Evolutionary conservation across 2,888 invertebrate genomes (phyloP).

Genomic region (Unio delphinus): DNA sequence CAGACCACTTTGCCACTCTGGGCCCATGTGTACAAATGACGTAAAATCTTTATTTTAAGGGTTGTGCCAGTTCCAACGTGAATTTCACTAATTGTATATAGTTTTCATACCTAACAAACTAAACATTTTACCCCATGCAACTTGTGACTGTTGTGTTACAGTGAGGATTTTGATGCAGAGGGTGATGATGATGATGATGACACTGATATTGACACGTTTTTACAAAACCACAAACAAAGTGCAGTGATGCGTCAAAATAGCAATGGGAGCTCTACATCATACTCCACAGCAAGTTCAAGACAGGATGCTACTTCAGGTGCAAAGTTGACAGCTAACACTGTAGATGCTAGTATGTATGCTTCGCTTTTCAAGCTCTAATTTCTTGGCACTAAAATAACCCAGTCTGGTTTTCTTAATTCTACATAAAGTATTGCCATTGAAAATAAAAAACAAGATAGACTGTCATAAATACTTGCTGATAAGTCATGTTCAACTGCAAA

Average conservation of each 20-base stretch:
- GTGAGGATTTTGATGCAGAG: slow-evolving; percentile 5
- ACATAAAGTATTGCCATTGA: too few relatives aligned
- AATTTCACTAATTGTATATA: neutral
- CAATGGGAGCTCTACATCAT: slow-evolving; percentile 21
- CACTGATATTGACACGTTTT: slow-evolving; percentile 71
- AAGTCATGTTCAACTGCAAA: too few relatives aligned
- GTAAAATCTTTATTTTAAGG: neutral
- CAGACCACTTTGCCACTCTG: too few relatives aligned
- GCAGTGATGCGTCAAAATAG: slow-evolving; percentile 26
- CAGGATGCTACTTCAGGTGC: slow-evolving; percentile 34
- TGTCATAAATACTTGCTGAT: too few relatives aligned
- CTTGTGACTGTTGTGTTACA: slow-evolving; percentile 12
- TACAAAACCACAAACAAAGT: slow-evolving; percentile 39
- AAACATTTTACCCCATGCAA: neutral
- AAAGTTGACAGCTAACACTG: slow-evolving; percentile 22
- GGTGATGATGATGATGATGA: slow-evolving; percentile 86
- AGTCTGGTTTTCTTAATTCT: too few relatives aligned
- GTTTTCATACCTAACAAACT: neutral
- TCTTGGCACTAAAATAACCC: too few relatives aligned
- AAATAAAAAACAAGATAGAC: too few relatives aligned
- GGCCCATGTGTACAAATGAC: neutral
- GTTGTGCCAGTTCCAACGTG: neutral
- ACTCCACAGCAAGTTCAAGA: slow-evolving; percentile 22
- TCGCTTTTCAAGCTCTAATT: slow-evolving; percentile 1
- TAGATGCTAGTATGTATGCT: slow-evolving; percentile 35